These are phyloP conservation scores for Rhimphoctona megacephalus DNA, from an alignment of 2,888 invertebrate genomes.

Conservation along the genomic window DNA sequence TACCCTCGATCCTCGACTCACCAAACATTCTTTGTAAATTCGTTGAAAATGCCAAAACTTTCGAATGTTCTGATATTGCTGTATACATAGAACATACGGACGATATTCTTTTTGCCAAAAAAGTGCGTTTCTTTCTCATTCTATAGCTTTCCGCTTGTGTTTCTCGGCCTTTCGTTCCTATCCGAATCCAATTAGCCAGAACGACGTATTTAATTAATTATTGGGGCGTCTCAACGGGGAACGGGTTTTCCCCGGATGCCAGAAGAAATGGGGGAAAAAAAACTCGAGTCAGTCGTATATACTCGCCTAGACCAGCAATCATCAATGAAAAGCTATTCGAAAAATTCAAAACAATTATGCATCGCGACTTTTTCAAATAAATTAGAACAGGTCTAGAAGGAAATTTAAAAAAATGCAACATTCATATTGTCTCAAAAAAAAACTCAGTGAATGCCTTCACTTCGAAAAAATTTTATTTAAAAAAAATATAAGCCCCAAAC, in stretches of 20 bases:
- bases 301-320: neutral
- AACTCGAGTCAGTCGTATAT: neutral
- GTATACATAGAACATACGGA: neutral
- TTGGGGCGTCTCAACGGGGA: slow-evolving; percentile 35
- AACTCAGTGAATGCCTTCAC: too few species aligned
- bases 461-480: too few species aligned
- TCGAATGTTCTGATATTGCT: slow-evolving; percentile 5
- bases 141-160: neutral
- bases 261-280: slow-evolving; percentile 27
- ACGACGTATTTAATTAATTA: slow-evolving; percentile 60
- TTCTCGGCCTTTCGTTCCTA: slow-evolving; percentile 18
- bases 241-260: neutral
- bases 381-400: neutral
- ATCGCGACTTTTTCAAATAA: neutral
- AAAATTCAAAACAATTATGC: neutral
- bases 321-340: neutral
- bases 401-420: neutral
- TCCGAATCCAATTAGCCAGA: slow-evolving; percentile 46
- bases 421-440: too few species aligned
- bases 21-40: slow-evolving; percentile 58
- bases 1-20: neutral
- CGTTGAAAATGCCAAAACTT: slow-evolving; percentile 42
- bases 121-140: slow-evolving; percentile 25
- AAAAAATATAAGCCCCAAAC: too few species aligned
- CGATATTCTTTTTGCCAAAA: neutral